These are phyloP conservation scores for Thalpophila matura DNA, from an alignment of 2,888 invertebrate species.

Conservation along the genomic window DNA sequence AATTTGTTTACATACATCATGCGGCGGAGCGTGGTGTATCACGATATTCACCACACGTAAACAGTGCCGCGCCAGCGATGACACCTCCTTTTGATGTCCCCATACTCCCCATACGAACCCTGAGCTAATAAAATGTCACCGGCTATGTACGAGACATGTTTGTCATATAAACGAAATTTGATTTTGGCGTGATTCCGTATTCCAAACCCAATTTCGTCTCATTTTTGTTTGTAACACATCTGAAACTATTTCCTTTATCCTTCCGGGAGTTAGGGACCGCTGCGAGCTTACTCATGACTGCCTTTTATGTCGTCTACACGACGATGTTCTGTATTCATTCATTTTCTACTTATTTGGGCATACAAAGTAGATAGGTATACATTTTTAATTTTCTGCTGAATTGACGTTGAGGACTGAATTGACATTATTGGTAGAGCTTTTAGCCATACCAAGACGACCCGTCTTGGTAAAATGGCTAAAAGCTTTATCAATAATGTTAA, in stretches of 20 bases:
- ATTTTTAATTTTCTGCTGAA: neutral
- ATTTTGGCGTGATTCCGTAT: constrained; percentile 77
- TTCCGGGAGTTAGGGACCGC: constrained; percentile 59
- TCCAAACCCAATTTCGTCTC: constrained; percentile 76
- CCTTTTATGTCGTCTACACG: constrained; percentile 38
- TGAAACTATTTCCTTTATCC: constrained; percentile 72
- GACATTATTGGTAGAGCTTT: no score
- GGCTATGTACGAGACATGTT: constrained; percentile 79
- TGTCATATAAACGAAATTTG: constrained; percentile 83
- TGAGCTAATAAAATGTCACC: constrained; percentile 83
- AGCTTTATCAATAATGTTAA: neutral
- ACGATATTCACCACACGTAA: constrained; percentile 87
- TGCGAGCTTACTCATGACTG: constrained; percentile 59
- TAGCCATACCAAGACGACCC: no score
- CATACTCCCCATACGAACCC: constrained; percentile 67
- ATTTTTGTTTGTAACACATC: constrained; percentile 76
- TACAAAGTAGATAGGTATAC: neutral
- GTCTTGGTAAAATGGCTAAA: no score
- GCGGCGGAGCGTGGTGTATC: constrained; percentile 68
- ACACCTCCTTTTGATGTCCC: constrained; percentile 84
- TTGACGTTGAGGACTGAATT: no score
- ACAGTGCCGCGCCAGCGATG: constrained; percentile 76
- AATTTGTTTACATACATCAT: constrained; percentile 88
- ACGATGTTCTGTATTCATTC: constrained; percentile 5
- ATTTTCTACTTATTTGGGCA: neutral